Evolutionary conservation across 2,797 vertebrate genomes (phyloP), one percentile per base, ranked within the genome.

Genomic region (Protonibea diacanthus): DNA sequence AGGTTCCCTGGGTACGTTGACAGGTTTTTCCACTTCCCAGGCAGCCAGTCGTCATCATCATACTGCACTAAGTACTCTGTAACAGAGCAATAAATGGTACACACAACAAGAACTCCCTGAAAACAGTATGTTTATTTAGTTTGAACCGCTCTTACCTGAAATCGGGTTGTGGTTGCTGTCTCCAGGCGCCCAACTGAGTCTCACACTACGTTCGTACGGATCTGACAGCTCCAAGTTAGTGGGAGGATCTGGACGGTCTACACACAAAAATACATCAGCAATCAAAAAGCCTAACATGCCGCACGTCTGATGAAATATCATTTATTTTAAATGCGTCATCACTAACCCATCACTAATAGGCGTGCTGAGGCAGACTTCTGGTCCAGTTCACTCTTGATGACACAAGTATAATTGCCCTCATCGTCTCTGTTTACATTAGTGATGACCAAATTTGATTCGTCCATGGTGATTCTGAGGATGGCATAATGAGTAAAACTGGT

Each of bases 151-250:
- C 63, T 70, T 81, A 97, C 98, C 97, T 95, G 96, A 99, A 76
- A 99, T 96, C 44, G 98, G 97, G 76, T 92, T 99, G 93, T 99
- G 97, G 82, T 99, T 98, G 77, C 96, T 97, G 0, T 97, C 94
- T 0, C 98, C 98, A 0, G 97, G 96, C 63, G 95, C 91, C 98
- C 98, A 99, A 1, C 95, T 97, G 80, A 99, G 95, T 84, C 93
- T 88, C 56, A 97, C 97, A 0, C 94, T 99, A 61, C 98, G 96
- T 89, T 99, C 98, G 0, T 95, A 96, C 75, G 97, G 96, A 89
- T 99, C 97, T 0, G 98, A 92, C 80, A 99, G 89, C 93, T 97
- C 96, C 90, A 99, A 83, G 86, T 97, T 95, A 52, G 93, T 95
- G 18, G 98, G 98, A 21, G 92, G 95, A 62, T 97, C 96, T 0